Percentiles rank a stretch among this genome's conserved stretches.
Evolutionary conservation across 2,797 vertebrate species (phyloP).

Genomic region (Australoheros facetus): DNA sequence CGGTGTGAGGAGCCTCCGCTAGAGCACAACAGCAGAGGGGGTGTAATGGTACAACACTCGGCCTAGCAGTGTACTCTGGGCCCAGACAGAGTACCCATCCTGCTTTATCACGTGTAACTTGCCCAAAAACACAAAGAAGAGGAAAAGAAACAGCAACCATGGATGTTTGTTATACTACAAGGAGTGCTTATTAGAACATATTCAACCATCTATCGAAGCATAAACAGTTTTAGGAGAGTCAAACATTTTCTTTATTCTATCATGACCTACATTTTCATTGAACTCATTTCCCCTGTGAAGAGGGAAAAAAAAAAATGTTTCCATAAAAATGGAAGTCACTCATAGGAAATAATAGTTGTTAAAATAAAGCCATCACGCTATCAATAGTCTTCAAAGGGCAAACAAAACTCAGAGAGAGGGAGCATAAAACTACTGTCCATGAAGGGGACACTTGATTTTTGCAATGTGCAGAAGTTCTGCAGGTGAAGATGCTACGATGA

Average conservation of each 20-base stretch:
- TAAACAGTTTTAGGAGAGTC: slow-evolving; percentile 64
- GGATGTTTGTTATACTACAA: slow-evolving; percentile 62
- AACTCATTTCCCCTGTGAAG: slow-evolving; percentile 8
- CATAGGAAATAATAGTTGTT: slow-evolving; percentile 60
- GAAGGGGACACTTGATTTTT: slow-evolving; percentile 25
- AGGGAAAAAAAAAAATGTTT: not conserved
- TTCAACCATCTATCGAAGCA: slow-evolving; percentile 64
- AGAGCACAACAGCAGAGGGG: slow-evolving; percentile 36
- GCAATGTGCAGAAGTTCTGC: slow-evolving; percentile 44
- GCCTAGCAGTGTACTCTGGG: slow-evolving; percentile 66
- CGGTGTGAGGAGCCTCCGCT: slow-evolving; percentile 45
- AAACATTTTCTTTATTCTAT: slow-evolving; percentile 46
- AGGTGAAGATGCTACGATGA: slow-evolving; percentile 66
- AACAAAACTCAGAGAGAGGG: slow-evolving; percentile 55
- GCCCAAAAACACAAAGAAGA: slow-evolving; percentile 36
- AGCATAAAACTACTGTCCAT: slow-evolving; percentile 45
- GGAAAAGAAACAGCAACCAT: slow-evolving; percentile 44
- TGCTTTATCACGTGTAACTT: slow-evolving; percentile 59
- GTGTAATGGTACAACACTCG: slow-evolving; percentile 60
- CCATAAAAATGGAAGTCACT: slow-evolving; percentile 48
- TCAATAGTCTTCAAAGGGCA: slow-evolving; percentile 59
- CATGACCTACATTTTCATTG: slow-evolving; percentile 57
- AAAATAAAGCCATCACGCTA: slow-evolving; percentile 68
- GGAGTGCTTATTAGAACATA: slow-evolving; percentile 78
- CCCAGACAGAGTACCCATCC: slow-evolving; percentile 66